phyloP scores from a whole-genome alignment of 2,888 invertebrate species.

The Drosophila basisetae region DNA sequence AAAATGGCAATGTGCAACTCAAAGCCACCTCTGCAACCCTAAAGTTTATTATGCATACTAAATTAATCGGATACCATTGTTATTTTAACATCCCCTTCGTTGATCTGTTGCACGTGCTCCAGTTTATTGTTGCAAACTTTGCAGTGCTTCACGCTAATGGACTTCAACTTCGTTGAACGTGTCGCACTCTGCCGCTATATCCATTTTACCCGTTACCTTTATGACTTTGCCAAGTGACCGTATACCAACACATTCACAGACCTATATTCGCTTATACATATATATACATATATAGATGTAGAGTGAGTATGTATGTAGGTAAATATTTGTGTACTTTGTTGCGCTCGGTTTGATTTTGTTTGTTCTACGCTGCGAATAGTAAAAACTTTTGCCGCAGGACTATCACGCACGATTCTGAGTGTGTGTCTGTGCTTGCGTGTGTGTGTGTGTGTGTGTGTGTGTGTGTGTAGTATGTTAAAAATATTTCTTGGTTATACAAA shows the following conservation, averaged over 20 bases:
- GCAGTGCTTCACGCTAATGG: conserved; percentile 17
- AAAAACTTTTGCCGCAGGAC: conserved; percentile 69
- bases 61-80: conserved; percentile 7
- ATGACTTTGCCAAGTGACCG: conserved; percentile 48
- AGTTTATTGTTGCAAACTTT: conserved; percentile 32
- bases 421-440: conserved; percentile 19
- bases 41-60: background rate
- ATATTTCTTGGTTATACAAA: conserved; percentile 76
- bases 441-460: conserved; percentile 22
- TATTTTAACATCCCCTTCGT: background rate
- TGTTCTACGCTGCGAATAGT: conserved; percentile 57
- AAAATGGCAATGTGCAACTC: background rate
- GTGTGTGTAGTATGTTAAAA: conserved; percentile 61
- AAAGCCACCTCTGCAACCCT: background rate
- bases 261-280: background rate
- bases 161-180: conserved; percentile 17
- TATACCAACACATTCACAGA: background rate
- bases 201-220: conserved; percentile 34
- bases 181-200: conserved; percentile 20
- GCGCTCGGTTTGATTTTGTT: conserved; percentile 80
- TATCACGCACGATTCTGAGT: conserved; percentile 40
- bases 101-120: conserved; percentile 5
- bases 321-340: conserved; percentile 77
- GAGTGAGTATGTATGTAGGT: conserved; percentile 45
- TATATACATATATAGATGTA: background rate